phyloP scores from a whole-genome alignment of 2,797 vertebrate genomes.

The Vultur gryphus region DNA sequence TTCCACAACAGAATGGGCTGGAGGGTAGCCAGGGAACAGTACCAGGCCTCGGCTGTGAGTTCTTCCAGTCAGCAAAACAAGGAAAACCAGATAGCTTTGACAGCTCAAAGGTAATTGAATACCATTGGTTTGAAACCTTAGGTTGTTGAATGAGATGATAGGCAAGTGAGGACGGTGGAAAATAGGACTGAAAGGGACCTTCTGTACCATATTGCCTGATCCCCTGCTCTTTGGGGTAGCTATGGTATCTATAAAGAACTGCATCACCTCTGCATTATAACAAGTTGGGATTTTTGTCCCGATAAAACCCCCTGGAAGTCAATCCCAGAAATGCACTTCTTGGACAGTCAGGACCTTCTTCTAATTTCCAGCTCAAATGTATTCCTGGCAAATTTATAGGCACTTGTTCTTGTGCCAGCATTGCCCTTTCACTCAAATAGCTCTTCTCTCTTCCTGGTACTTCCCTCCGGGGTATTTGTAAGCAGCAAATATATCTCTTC shows the following conservation, averaged over 20 bases:
- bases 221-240: neutral
- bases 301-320: neutral
- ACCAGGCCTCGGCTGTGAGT: neutral
- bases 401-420: conserved; percentile 18
- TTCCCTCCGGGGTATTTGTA: conserved; percentile 29
- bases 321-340: neutral
- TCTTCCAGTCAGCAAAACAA: neutral
- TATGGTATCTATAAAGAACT: neutral
- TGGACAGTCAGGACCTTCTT: neutral
- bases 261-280: neutral
- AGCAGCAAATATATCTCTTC: conserved; percentile 28
- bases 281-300: neutral
- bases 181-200: neutral
- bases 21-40: neutral
- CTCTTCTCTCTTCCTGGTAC: conserved; percentile 30
- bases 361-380: conserved; percentile 19
- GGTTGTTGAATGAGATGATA: neutral
- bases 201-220: neutral
- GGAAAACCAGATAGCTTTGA: neutral
- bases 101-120: neutral
- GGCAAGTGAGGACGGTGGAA: neutral
- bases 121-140: neutral
- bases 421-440: conserved; percentile 45
- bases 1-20: neutral
- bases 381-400: conserved; percentile 34